Conservation (phyloP, 2,888 invertebrate genomes). For the Tubulanus polymorphus region DNA sequence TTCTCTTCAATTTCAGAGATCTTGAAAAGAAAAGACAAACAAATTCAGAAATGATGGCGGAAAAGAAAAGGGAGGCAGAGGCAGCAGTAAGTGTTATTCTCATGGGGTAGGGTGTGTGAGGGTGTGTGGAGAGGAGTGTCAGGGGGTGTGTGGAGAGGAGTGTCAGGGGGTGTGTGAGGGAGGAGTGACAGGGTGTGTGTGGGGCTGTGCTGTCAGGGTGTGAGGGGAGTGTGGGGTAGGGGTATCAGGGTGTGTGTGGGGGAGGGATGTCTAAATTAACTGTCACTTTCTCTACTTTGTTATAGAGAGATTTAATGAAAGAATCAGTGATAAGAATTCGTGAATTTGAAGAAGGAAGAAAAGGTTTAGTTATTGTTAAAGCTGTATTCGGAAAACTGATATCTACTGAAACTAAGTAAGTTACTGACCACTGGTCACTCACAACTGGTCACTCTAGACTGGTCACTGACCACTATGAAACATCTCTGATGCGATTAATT, state of each 20-base stretch:
- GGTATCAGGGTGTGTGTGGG: too few relatives aligned
- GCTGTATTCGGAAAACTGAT: conserved; percentile 62
- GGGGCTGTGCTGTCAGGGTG: neutral
- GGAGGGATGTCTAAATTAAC: conserved; percentile 6
- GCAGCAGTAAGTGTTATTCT: conserved; percentile 62
- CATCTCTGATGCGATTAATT: too few relatives aligned
- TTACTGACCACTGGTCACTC: too few relatives aligned
- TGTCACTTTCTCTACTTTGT: conserved; percentile 8
- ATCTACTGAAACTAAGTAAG: conserved; percentile 26
- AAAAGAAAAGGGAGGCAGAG: conserved; percentile 78
- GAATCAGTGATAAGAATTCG: conserved; percentile 81
- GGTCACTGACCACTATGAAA: too few relatives aligned
- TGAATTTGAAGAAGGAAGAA: conserved; percentile 74
- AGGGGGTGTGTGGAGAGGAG: too few relatives aligned
- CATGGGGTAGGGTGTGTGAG: too few relatives aligned
- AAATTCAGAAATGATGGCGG: conserved; percentile 70
- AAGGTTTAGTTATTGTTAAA: conserved; percentile 79
- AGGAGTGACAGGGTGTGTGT: neutral
- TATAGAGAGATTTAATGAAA: conserved; percentile 72
- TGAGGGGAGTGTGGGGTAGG: too few relatives aligned
- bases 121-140: too few relatives aligned
- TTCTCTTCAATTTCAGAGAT: conserved; percentile 57
- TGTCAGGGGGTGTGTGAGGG: too few relatives aligned
- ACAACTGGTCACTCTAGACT: too few relatives aligned
- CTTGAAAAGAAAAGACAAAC: conserved; percentile 77